Base-by-base conservation (phyloP, 2,113 vertebrate genomes). In the Callipepla squamata region DNA sequence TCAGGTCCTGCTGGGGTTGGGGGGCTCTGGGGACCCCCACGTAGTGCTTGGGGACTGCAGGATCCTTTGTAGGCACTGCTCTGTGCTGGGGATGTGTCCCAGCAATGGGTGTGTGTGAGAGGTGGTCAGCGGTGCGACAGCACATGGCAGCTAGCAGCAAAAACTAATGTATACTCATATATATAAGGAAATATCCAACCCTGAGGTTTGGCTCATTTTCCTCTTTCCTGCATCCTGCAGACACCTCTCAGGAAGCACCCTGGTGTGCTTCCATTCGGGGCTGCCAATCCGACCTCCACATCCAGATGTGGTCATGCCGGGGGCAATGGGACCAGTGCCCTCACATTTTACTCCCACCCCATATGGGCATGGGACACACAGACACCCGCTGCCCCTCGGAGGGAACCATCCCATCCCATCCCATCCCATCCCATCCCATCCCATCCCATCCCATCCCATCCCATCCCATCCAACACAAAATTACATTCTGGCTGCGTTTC, bases 331-430 rank as follows among this genome's bases (percentile, higher is more conserved):
- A 8, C 51, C 51, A 53, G 5, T 16, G 15, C 51, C 50, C 50
- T 51, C 50, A 28, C 4, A 9, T 28, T 5, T 6, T 9, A 26
- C 15, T 30, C 51, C 0, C 0, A 25, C 44, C 67, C 83, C 20
- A 0, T 32, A 0, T 40, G n/a, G 28, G 5, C 3, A 1, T 38
- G 1, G 12, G 69, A 59, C 79, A 70, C 0, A 0, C 0, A 53
- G 51, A 53, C 44, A 44, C 44, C 44, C 7, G 20, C 47, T 9
- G 15, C 32, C 38, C 69, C n/a, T 50, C 0, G 0, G 17, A 59
- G 82, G 47, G 69, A 83, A 85, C 16, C 26, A 53, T 44, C 44
- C 42, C 42, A 44, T 44, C 42, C 13, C 42, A 14, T 44, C 42
- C 42, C 42, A 44, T 44, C 42, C 42, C 42, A 44, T 44, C 42